A percentile compares a stretch with the other conserved stretches of the same genome.
Evolutionary conservation across 1,140 invertebrate genomes (phyloP).

Genomic region (Drosophila hydei): DNA sequence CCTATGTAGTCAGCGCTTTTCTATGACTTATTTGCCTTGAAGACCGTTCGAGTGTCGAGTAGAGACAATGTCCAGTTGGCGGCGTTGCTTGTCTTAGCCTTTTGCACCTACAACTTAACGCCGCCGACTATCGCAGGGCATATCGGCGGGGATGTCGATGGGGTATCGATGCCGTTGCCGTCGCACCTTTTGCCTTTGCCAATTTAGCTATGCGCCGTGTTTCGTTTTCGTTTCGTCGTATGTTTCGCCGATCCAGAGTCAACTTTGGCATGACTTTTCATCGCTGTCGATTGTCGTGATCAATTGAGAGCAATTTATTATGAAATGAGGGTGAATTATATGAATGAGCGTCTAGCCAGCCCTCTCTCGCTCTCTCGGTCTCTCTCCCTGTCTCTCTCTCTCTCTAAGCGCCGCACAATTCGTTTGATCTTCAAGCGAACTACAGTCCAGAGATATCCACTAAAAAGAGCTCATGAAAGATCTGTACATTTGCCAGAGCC

Average conservation of each 20-base stretch:
- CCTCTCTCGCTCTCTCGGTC: constrained; percentile 17
- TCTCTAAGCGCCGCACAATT: constrained; percentile 76
- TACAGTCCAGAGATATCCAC: constrained; percentile 13
- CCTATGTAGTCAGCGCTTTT: constrained; percentile 56
- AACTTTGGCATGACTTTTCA: constrained; percentile 83
- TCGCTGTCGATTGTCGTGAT: constrained; percentile 84
- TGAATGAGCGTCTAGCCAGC: constrained; percentile 69
- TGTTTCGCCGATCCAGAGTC: constrained; percentile 64
- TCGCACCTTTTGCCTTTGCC: constrained; percentile 57
- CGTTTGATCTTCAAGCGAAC: constrained; percentile 73
- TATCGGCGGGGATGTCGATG: constrained; percentile 22
- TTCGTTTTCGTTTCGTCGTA: constrained; percentile 62
- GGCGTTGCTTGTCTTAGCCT: constrained; percentile 21
- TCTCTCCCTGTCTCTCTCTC: constrained; percentile 11
- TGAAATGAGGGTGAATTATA: constrained; percentile 84
- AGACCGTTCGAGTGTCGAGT: neutral
- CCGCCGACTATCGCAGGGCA: constrained; percentile 55
- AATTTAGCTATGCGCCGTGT: constrained; percentile 64
- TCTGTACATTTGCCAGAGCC: constrained; percentile 58
- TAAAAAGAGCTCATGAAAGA: constrained; percentile 64
- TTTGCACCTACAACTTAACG: constrained; percentile 77
- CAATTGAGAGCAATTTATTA: constrained; percentile 85
- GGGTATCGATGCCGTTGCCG: constrained; percentile 26
- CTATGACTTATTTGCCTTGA: constrained; percentile 77
- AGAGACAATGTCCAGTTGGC: constrained; percentile 59